Evolutionary conservation across 1,140 invertebrate genomes (phyloP).

Genomic region (Spodoptera litura): DNA sequence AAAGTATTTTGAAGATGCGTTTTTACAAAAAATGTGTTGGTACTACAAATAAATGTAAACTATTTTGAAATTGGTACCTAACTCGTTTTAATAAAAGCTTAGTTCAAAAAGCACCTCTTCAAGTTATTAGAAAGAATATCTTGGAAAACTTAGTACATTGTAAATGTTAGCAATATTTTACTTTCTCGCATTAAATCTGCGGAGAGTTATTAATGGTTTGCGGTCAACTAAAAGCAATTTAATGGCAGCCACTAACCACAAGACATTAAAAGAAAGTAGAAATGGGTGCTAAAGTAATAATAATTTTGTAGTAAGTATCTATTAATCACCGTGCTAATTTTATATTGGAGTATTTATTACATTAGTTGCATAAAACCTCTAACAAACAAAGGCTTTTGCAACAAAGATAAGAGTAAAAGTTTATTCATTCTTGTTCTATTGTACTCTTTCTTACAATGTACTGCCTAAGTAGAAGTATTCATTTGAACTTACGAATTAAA

Average conservation of each 20-base stretch:
- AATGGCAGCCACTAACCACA: constrained; percentile 43
- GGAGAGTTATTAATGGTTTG: constrained; percentile 43
- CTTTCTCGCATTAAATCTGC: constrained; percentile 39
- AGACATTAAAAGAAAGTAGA: constrained; percentile 38
- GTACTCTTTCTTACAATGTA: too few relatives aligned
- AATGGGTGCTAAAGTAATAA: constrained; percentile 25
- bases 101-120: background rate
- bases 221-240: constrained; percentile 45
- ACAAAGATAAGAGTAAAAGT: too few relatives aligned
- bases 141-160: background rate
- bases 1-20: too few relatives aligned
- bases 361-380: too few relatives aligned
- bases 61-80: too few relatives aligned
- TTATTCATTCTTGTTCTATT: too few relatives aligned
- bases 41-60: too few relatives aligned
- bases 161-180: constrained; percentile 42
- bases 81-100: background rate
- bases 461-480: too few relatives aligned
- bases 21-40: too few relatives aligned
- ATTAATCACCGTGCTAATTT: constrained; percentile 3
- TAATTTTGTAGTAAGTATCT: background rate
- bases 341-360: too few relatives aligned
- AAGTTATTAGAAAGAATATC: constrained; percentile 1
- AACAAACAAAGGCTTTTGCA: too few relatives aligned
- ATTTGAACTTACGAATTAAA: too few relatives aligned